These are phyloP conservation scores for Platycercus adscitus DNA, from an alignment of 2,113 vertebrate species.

Conservation along the genomic window DNA sequence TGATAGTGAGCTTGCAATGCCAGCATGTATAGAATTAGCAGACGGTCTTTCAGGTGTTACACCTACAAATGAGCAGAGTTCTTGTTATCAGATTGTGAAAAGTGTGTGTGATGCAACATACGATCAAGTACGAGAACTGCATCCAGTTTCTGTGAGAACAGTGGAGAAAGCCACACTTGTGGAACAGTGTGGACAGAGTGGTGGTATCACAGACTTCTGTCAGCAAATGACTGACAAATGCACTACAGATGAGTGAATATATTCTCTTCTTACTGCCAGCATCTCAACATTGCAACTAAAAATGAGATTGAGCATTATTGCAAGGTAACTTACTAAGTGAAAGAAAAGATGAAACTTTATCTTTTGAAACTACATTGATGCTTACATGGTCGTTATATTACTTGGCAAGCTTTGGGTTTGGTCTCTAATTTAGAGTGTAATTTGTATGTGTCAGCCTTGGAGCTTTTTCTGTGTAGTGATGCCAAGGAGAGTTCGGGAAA, in stretches of 20 bases:
- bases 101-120: background rate
- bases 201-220: conserved; percentile 79
- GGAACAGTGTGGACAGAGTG: conserved; percentile 60
- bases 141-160: background rate
- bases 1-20: conserved; percentile 26
- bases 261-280: background rate
- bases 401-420: background rate
- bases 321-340: background rate
- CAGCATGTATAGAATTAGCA: conserved; percentile 7
- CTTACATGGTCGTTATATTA: background rate
- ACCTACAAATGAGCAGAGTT: conserved; percentile 36
- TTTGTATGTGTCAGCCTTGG: background rate
- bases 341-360: background rate
- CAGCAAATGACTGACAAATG: conserved; percentile 82
- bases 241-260: conserved; percentile 77
- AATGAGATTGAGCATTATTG: background rate
- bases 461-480: background rate
- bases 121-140: background rate
- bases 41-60: conserved; percentile 55
- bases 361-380: background rate
- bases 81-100: conserved; percentile 1
- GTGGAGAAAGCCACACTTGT: background rate
- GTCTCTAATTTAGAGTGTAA: background rate
- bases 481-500: background rate
- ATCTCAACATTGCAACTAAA: background rate